Conservation (phyloP, 2,113 vertebrate genomes). For the Chaetops frenatus region DNA sequence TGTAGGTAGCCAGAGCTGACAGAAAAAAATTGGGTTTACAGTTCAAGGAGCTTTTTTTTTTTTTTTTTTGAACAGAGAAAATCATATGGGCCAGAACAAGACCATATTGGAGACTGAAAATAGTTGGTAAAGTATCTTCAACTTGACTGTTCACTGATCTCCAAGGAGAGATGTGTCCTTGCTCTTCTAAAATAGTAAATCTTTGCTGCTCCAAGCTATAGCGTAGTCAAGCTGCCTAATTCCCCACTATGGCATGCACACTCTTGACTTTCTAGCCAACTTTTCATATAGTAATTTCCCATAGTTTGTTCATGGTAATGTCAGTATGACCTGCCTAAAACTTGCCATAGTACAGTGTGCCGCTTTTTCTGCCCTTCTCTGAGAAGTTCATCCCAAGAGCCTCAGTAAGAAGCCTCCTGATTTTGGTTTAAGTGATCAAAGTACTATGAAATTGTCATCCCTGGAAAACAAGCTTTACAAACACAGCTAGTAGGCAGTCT, state of each 20-base stretch:
- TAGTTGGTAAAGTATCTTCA: not conserved
- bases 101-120: not conserved
- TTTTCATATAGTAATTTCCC: not conserved
- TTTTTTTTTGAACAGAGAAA: not conserved
- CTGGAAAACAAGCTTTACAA: not conserved
- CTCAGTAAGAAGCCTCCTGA: not conserved
- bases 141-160: not conserved
- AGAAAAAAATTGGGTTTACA: not conserved
- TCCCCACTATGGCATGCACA: fast-evolving
- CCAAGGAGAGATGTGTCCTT: not conserved
- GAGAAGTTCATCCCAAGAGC: not conserved
- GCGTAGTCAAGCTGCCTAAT: not conserved
- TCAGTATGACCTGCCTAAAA: not conserved
- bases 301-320: not conserved
- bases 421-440: not conserved
- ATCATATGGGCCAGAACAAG: not conserved
- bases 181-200: not conserved
- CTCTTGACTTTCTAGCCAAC: not conserved
- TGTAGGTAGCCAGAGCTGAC: not conserved
- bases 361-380: not conserved
- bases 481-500: not conserved
- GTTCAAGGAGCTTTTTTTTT: not conserved
- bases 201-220: not conserved
- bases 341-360: not conserved
- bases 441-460: not conserved